phyloP scores from a whole-genome alignment of 2,888 invertebrate species.

The Gortyna flavago region DNA sequence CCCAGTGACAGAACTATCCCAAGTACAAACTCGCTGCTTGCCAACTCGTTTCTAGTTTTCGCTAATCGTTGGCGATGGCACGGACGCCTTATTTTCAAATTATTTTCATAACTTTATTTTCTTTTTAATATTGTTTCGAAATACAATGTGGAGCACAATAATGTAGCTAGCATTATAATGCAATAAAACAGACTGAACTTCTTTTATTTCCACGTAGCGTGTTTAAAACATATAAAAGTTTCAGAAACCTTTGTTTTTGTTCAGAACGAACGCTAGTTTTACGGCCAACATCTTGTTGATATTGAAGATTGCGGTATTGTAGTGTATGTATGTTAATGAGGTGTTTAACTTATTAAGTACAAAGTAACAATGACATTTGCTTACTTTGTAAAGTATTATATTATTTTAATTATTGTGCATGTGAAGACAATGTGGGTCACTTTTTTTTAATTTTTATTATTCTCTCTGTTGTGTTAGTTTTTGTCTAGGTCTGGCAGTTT shows the following conservation, averaged over 20 bases:
- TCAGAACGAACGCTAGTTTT: constrained; percentile 29
- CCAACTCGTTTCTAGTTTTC: neutral
- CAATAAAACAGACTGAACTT: constrained; percentile 1
- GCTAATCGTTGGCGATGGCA: neutral
- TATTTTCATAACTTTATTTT: neutral
- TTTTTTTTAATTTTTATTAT: too few relatives aligned
- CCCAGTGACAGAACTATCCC: neutral
- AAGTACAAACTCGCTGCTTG: neutral
- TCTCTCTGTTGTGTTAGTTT: too few relatives aligned
- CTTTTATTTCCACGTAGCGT: constrained; percentile 25
- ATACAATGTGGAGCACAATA: neutral
- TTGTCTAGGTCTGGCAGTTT: too few relatives aligned
- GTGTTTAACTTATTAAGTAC: constrained; percentile 14
- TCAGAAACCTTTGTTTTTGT: constrained; percentile 3
- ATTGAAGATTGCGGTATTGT: constrained; percentile 30
- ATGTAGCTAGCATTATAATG: neutral
- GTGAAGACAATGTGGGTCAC: too few relatives aligned
- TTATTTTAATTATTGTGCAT: too few relatives aligned
- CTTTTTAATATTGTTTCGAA: neutral
- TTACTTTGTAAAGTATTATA: too few relatives aligned
- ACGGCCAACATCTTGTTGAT: constrained; percentile 34
- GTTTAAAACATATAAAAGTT: constrained; percentile 28
- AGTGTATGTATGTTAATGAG: constrained; percentile 14
- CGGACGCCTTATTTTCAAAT: neutral
- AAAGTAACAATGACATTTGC: too few relatives aligned